Percentiles rank a stretch among this genome's conserved stretches.
Evolutionary conservation across 2,113 vertebrate species (phyloP).

Genomic region (Potamarius usumacintae): DNA sequence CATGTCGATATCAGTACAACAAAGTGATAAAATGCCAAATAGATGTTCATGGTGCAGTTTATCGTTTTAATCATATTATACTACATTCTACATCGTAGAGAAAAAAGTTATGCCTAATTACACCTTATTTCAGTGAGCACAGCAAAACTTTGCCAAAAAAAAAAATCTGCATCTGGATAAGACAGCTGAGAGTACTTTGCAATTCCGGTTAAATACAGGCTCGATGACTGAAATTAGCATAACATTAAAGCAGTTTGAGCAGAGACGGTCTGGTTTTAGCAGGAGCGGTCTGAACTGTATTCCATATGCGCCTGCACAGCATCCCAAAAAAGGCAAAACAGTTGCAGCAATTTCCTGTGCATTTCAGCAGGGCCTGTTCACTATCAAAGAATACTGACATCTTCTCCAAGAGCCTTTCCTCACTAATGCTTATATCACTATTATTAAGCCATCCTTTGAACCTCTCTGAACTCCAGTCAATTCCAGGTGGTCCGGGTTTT

Average conservation of each 20-base stretch:
- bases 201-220: conserved; percentile 52
- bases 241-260: conserved; percentile 57
- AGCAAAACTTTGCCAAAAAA: not conserved
- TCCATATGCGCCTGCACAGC: conserved; percentile 66
- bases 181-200: conserved; percentile 22
- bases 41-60: not conserved
- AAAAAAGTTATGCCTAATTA: not conserved
- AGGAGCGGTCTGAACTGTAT: conserved; percentile 59
- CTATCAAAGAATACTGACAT: conserved; percentile 62
- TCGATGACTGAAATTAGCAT: conserved; percentile 66
- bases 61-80: not conserved
- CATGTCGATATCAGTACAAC: conserved; percentile 18
- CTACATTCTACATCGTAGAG: not conserved
- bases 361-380: conserved; percentile 67
- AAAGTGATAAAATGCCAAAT: conserved; percentile 13
- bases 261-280: conserved; percentile 49
- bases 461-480: conserved; percentile 34
- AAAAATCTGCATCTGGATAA: conserved; percentile 32
- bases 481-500: conserved; percentile 56
- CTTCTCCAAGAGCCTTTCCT: conserved; percentile 44
- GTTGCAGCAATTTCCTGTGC: conserved; percentile 68
- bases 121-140: not conserved
- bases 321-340: conserved; percentile 53
- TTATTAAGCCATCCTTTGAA: conserved; percentile 60
- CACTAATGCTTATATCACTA: conserved; percentile 45